A percentile compares a stretch with the other conserved stretches of the same genome.
These are phyloP conservation scores for Drosophila helvetica DNA, from an alignment of 2,888 invertebrate genomes.

Conservation along the genomic window DNA sequence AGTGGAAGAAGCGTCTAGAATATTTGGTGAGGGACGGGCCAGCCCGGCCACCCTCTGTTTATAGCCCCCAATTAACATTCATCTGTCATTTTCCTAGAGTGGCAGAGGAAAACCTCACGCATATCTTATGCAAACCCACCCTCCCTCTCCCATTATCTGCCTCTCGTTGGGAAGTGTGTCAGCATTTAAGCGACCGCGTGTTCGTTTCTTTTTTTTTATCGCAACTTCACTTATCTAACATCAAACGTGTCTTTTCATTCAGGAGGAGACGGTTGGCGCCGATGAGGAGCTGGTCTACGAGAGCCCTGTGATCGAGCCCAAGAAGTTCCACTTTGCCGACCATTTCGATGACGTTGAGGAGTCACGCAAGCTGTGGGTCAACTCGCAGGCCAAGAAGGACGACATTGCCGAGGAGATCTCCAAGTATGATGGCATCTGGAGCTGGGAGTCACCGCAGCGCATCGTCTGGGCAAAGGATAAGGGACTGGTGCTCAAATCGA, in stretches of 20 bases:
- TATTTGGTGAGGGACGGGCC: neutral
- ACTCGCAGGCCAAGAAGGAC: constrained; percentile 96
- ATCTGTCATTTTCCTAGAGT: neutral
- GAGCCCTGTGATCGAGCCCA: constrained; percentile 88
- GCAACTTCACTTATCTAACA: constrained; percentile 29
- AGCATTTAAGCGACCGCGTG: constrained; percentile 56
- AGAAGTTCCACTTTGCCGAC: constrained; percentile 90
- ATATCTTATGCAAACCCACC: constrained; percentile 51
- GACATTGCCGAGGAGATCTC: constrained; percentile 94
- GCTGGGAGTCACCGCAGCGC: constrained; percentile 88
- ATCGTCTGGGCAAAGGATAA: constrained; percentile 92
- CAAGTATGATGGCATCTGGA: constrained; percentile 95
- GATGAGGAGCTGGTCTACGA: constrained; percentile 85
- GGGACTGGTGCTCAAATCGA: constrained; percentile 95
- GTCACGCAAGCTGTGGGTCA: constrained; percentile 92
- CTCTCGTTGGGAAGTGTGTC: constrained; percentile 41
- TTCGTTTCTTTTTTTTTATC: constrained; percentile 32
- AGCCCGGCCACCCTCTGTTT: constrained; percentile 5
- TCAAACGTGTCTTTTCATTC: constrained; percentile 11
- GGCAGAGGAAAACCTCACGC: neutral
- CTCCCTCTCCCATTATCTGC: neutral
- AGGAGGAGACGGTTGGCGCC: constrained; percentile 62
- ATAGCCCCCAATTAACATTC: neutral
- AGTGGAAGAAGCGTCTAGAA: constrained; percentile 59
- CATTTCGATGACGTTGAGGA: constrained; percentile 91